A percentile compares a stretch with the other conserved stretches of the same genome.
phyloP scores from a whole-genome alignment of 2,113 vertebrate genomes.

The Mugil cephalus region DNA sequence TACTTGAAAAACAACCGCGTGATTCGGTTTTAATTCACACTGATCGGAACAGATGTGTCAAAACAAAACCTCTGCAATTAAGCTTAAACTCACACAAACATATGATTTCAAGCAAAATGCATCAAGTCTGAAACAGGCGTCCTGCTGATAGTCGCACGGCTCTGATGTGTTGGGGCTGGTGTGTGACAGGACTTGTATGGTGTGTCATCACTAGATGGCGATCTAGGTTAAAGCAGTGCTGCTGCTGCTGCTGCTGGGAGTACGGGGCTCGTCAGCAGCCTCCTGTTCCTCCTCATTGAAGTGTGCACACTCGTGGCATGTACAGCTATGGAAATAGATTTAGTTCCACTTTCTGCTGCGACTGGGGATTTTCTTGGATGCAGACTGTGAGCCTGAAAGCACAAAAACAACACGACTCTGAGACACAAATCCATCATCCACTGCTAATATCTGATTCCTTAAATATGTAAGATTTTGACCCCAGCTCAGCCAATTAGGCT shows the following conservation, averaged over 20 bases:
- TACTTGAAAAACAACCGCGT: constrained; percentile 27
- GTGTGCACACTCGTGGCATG: constrained; percentile 37
- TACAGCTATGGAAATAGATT: constrained; percentile 19
- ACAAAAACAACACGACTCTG: background rate
- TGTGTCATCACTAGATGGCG: constrained; percentile 75
- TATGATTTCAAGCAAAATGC: background rate
- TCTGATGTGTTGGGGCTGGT: constrained; percentile 7
- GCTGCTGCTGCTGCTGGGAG: background rate
- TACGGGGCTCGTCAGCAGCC: constrained; percentile 19
- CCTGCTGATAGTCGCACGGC: background rate
- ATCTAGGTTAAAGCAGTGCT: constrained; percentile 76
- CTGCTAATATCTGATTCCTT: constrained; percentile 6
- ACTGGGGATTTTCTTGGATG: constrained; percentile 30
- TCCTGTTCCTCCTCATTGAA: constrained; percentile 47
- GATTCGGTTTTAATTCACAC: constrained; percentile 21
- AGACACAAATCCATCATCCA: constrained; percentile 5
- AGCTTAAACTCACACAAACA: background rate
- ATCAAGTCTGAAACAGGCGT: background rate
- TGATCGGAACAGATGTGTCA: constrained; percentile 12
- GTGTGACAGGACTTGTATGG: constrained; percentile 8
- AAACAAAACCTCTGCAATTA: constrained; percentile 2
- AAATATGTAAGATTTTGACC: constrained; percentile 1
- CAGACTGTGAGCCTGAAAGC: constrained; percentile 5
- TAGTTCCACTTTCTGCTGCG: constrained; percentile 13
- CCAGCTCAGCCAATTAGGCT: background rate